These are phyloP conservation scores for Aelia acuminata DNA, from an alignment of 2,888 invertebrate genomes.

Conservation along the genomic window DNA sequence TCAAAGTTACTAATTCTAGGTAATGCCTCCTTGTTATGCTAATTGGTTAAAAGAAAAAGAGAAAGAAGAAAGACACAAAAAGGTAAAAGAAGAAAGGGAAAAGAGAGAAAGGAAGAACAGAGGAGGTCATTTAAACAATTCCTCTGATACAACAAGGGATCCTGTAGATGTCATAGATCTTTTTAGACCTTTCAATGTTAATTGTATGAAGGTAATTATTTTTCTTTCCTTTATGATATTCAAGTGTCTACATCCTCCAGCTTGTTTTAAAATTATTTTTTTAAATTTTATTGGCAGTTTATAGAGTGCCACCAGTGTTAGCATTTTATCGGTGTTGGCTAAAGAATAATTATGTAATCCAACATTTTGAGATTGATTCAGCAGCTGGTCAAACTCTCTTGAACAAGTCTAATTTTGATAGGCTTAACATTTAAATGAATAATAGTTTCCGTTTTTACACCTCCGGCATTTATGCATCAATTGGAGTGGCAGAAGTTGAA, in stretches of 20 bases:
- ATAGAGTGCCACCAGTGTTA: too few relatives aligned
- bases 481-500: too few relatives aligned
- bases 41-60: conserved; percentile 77
- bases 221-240: background rate
- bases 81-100: conserved; percentile 37
- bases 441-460: too few relatives aligned
- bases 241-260: background rate
- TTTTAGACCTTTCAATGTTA: conserved; percentile 96
- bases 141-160: conserved; percentile 33
- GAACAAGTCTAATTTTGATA: too few relatives aligned
- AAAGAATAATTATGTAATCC: too few relatives aligned
- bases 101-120: conserved; percentile 69
- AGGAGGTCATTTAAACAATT: conserved; percentile 49
- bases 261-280: background rate
- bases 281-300: background rate
- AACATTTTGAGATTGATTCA: too few relatives aligned
- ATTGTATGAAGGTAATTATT: conserved; percentile 81
- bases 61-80: conserved; percentile 40
- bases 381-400: too few relatives aligned
- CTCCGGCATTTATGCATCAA: too few relatives aligned
- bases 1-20: conserved; percentile 68
- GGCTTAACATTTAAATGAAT: too few relatives aligned
- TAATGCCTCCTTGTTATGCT: conserved; percentile 96
- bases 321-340: too few relatives aligned
- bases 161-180: conserved; percentile 77